A percentile compares a stretch with the other conserved stretches of the same genome.
These are phyloP conservation scores for Araneus ventricosus DNA, from an alignment of 1,140 invertebrate genomes.

Conservation along the genomic window DNA sequence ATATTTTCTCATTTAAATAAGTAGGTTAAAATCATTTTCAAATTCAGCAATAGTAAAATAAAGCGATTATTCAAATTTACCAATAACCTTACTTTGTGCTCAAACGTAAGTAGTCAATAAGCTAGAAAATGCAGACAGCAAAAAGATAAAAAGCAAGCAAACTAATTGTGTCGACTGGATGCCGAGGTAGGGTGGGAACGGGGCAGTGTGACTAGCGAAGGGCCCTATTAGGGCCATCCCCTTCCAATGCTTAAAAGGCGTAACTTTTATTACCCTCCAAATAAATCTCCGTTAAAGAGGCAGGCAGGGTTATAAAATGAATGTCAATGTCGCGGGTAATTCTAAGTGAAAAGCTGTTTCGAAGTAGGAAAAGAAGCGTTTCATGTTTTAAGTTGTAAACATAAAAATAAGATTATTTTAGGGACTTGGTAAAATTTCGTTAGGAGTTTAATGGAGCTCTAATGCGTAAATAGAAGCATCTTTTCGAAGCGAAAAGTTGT, in stretches of 20 bases:
- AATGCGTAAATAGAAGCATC: not conserved
- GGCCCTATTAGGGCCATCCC: slow-evolving; percentile 4
- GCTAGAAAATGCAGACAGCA: too few relatives aligned
- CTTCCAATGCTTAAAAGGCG: not conserved
- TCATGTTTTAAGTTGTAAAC: not conserved
- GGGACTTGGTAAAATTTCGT: not conserved
- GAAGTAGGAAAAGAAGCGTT: not conserved
- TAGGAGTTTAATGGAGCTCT: not conserved
- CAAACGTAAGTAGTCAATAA: too few relatives aligned
- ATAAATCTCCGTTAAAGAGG: slow-evolving; percentile 45
- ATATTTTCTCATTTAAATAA: too few relatives aligned
- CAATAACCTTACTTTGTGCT: too few relatives aligned
- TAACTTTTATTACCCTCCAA: slow-evolving; percentile 31
- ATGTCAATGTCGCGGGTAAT: slow-evolving; percentile 15
- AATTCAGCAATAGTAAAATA: too few relatives aligned
- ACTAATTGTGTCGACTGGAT: not conserved
- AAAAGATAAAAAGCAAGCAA: not conserved
- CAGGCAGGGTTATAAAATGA: slow-evolving; percentile 3
- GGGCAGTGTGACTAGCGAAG: not conserved
- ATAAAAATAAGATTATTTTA: not conserved
- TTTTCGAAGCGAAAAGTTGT: too few relatives aligned
- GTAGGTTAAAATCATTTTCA: too few relatives aligned
- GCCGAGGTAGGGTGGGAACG: not conserved
- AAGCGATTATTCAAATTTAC: too few relatives aligned
- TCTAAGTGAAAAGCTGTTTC: not conserved